phyloP scores from a whole-genome alignment of 2,888 invertebrate genomes.

The Portevinia maculata region DNA sequence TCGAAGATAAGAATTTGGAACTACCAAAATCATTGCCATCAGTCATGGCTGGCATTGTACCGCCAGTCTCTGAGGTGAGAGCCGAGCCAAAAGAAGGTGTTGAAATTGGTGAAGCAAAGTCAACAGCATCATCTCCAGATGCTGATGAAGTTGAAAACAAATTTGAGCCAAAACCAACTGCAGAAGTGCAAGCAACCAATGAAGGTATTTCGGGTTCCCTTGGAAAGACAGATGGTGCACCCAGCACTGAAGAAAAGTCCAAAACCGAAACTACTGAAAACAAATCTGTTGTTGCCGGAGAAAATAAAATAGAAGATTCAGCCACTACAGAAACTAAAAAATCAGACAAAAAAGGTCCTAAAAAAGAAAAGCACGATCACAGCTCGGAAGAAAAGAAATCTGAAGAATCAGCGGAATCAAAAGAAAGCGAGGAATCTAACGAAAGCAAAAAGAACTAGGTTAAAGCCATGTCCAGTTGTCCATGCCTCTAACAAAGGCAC shows the following conservation, averaged over 20 bases:
- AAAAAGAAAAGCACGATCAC: slow-evolving; percentile 73
- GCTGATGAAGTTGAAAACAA: slow-evolving; percentile 44
- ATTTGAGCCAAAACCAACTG: slow-evolving; percentile 23
- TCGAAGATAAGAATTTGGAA: slow-evolving; percentile 65
- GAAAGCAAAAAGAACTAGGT: slow-evolving; percentile 75
- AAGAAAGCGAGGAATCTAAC: slow-evolving; percentile 79
- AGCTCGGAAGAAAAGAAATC: slow-evolving; percentile 57
- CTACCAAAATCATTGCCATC: slow-evolving; percentile 75
- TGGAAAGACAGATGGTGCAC: slow-evolving; percentile 76
- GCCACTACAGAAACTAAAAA: slow-evolving; percentile 77
- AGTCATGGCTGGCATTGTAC: slow-evolving; percentile 76
- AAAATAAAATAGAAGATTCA: slow-evolving; percentile 77
- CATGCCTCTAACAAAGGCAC: slow-evolving; percentile 61
- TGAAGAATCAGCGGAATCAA: slow-evolving; percentile 78
- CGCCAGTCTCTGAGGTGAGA: slow-evolving; percentile 60
- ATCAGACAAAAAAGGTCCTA: slow-evolving; percentile 76
- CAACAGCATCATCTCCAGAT: slow-evolving; percentile 43
- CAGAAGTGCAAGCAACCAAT: slow-evolving; percentile 48
- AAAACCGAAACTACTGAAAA: slow-evolving; percentile 64
- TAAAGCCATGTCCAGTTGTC: slow-evolving; percentile 31
- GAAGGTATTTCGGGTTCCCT: slow-evolving; percentile 49
- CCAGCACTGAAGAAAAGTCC: slow-evolving; percentile 75
- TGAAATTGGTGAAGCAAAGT: slow-evolving; percentile 56
- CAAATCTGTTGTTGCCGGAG: slow-evolving; percentile 76
- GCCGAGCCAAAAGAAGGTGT: slow-evolving; percentile 67